Percentiles rank a stretch among this genome's conserved stretches.
phyloP scores from a whole-genome alignment of 2,888 invertebrate genomes.

The Diarsia brunnea region DNA sequence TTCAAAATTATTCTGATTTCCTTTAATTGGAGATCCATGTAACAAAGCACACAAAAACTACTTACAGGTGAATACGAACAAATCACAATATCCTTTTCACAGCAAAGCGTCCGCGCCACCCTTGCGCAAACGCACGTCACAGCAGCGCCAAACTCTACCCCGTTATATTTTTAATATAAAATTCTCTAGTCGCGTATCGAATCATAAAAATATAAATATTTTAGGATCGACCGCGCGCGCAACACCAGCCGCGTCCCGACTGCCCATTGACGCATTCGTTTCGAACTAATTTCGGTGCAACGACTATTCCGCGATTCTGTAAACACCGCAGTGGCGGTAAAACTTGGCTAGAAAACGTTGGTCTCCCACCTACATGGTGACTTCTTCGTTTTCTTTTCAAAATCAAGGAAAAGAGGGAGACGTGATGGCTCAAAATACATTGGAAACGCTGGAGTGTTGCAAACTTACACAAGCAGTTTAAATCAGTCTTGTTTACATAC shows the following conservation, averaged over 20 bases:
- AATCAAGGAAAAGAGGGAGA: conserved; percentile 69
- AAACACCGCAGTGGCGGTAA: conserved; percentile 85
- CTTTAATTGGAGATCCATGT: not conserved
- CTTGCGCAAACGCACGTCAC: conserved; percentile 81
- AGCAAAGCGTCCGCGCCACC: conserved; percentile 63
- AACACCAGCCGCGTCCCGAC: conserved; percentile 79
- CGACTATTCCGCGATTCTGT: conserved; percentile 90
- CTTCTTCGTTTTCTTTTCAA: conserved; percentile 67
- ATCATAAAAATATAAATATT: conserved; percentile 89
- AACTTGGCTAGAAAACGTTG: conserved; percentile 78
- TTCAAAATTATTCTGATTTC: conserved; percentile 3
- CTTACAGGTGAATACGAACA: conserved; percentile 67
- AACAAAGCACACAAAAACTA: conserved; percentile 53
- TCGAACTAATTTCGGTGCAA: conserved; percentile 90
- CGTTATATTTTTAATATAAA: conserved; percentile 87
- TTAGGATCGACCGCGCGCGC: conserved; percentile 83
- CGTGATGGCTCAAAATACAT: conserved; percentile 72
- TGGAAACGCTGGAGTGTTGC: conserved; percentile 75
- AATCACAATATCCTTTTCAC: conserved; percentile 65
- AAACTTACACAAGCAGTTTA: conserved; percentile 67
- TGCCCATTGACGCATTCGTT: conserved; percentile 89
- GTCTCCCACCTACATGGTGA: conserved; percentile 70
- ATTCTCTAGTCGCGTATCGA: conserved; percentile 82
- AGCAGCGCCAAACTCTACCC: conserved; percentile 75
- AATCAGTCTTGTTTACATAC: conserved; percentile 39